These are phyloP conservation scores for Megaceryle torquata DNA, from an alignment of 2,113 vertebrate species.

Conservation along the genomic window DNA sequence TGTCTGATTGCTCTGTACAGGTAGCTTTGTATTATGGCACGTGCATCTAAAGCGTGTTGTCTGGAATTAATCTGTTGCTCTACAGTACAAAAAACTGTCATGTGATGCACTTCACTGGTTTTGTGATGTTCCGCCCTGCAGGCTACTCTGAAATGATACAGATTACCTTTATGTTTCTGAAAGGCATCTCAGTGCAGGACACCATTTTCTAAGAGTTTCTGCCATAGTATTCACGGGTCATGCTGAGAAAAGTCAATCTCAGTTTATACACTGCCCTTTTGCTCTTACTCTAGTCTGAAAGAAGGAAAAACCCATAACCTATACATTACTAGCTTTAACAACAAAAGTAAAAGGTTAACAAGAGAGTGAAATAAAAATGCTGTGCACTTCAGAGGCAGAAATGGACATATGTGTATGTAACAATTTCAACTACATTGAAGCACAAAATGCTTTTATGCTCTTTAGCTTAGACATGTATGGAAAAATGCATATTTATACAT, in stretches of 20 bases:
- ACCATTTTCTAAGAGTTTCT: background rate
- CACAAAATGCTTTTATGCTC: background rate
- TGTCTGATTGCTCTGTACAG: background rate
- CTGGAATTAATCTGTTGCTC: slow-evolving; percentile 46
- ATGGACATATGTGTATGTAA: background rate
- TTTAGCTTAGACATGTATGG: background rate
- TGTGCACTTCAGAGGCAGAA: background rate
- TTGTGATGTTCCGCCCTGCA: slow-evolving; percentile 26
- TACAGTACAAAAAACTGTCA: slow-evolving; percentile 7
- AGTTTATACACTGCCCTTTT: background rate
- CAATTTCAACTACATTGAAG: background rate
- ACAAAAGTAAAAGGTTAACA: background rate
- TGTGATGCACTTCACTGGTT: slow-evolving; percentile 22
- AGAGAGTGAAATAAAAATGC: background rate
- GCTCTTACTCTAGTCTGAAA: background rate
- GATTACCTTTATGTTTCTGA: slow-evolving; percentile 30
- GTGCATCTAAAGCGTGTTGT: slow-evolving; percentile 9
- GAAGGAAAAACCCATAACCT: background rate
- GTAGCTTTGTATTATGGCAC: background rate
- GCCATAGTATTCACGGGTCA: background rate
- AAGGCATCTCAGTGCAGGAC: background rate
- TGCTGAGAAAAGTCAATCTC: slow-evolving; percentile 12
- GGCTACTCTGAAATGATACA: slow-evolving; percentile 37
- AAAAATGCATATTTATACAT: background rate
- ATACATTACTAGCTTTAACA: background rate